phyloP scores from a whole-genome alignment of 2,888 invertebrate species.

The Seladonia tumulorum region DNA sequence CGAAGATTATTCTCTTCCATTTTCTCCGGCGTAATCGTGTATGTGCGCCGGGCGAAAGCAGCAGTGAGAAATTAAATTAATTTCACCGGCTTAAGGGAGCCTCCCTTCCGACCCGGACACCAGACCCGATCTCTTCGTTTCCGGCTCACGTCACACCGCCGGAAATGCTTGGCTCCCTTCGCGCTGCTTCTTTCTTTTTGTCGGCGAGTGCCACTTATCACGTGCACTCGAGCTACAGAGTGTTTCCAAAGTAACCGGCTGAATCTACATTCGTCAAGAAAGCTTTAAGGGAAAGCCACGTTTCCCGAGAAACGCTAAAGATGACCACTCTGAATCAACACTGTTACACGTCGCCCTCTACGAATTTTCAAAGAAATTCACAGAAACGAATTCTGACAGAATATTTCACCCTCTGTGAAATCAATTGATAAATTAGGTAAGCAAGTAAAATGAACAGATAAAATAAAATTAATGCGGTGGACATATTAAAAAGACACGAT shows the following conservation, averaged over 20 bases:
- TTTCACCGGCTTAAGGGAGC: slow-evolving; percentile 73
- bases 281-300: background rate
- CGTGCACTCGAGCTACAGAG: slow-evolving; percentile 1
- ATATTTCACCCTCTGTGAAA: no score
- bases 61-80: slow-evolving; percentile 74
- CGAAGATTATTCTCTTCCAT: slow-evolving; percentile 26
- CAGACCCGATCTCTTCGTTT: slow-evolving; percentile 56
- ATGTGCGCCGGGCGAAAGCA: slow-evolving; percentile 58
- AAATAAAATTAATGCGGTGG: no score
- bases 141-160: slow-evolving; percentile 55
- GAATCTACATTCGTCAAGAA: background rate
- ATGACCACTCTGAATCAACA: background rate
- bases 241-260: slow-evolving; percentile 4
- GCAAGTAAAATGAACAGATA: no score
- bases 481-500: no score
- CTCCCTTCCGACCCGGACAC: slow-evolving; percentile 53
- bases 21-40: slow-evolving; percentile 26
- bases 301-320: background rate
- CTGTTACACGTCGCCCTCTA: no score
- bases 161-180: slow-evolving; percentile 50
- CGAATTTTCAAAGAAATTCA: no score
- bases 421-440: no score
- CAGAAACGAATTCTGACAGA: no score
- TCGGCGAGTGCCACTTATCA: slow-evolving; percentile 29
- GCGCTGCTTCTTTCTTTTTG: slow-evolving; percentile 39